A percentile compares a stretch with the other conserved stretches of the same genome.
Conservation (phyloP, 2,888 invertebrate species). For the Osmoderma eremita region DNA sequence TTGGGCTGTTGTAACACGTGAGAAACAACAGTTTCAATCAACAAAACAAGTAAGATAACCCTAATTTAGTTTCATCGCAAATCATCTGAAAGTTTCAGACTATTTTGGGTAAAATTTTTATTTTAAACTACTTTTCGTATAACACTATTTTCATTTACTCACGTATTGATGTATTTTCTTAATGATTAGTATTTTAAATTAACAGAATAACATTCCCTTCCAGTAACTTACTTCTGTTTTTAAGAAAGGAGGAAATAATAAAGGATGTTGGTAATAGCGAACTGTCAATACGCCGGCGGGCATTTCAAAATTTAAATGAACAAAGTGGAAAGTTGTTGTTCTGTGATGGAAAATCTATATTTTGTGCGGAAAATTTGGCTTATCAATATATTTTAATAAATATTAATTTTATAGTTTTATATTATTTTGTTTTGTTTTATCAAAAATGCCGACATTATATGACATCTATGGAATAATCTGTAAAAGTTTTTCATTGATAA, state of each 20-base stretch:
- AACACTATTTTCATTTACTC: conserved; percentile 5
- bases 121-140: not conserved
- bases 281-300: conserved; percentile 25
- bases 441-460: too few species aligned
- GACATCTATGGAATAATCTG: too few species aligned
- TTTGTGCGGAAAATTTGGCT: too few species aligned
- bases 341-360: too few species aligned
- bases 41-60: conserved; percentile 35
- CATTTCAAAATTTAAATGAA: conserved; percentile 1
- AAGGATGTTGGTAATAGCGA: conserved; percentile 17
- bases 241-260: conserved; percentile 33
- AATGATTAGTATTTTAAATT: not conserved
- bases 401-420: too few species aligned
- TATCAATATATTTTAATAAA: too few species aligned
- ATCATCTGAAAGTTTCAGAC: conserved; percentile 24
- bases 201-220: not conserved
- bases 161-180: conserved; percentile 23
- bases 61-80: conserved; percentile 13
- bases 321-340: not conserved
- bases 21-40: conserved; percentile 7
- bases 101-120: conserved; percentile 11
- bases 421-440: too few species aligned
- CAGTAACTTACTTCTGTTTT: conserved; percentile 37
- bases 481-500: too few species aligned
- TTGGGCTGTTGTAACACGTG: conserved; percentile 5